Evolutionary conservation across 2,113 vertebrate genomes (phyloP).

Genomic region (Chloebia gouldiae): DNA sequence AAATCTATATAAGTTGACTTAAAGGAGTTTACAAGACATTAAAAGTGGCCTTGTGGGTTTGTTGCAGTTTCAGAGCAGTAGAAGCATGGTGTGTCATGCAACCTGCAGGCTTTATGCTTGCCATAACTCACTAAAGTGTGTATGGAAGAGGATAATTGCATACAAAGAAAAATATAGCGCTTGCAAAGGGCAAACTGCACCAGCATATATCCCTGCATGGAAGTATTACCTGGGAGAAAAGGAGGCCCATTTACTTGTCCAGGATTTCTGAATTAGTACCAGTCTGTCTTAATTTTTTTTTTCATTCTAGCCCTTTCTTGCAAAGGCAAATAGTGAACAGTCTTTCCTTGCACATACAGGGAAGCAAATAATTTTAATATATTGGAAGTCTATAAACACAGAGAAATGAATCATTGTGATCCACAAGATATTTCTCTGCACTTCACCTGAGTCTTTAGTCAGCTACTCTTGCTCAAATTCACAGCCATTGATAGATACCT

Average conservation of each 20-base stretch:
- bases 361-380: constrained; percentile 25
- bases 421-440: neutral
- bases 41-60: neutral
- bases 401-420: neutral
- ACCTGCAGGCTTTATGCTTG: neutral
- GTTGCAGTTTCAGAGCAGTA: neutral
- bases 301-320: neutral
- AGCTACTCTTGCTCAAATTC: constrained; percentile 32
- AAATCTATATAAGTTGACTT: neutral
- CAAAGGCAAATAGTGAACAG: neutral
- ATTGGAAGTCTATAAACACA: neutral
- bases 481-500: neutral
- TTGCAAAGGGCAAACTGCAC: neutral
- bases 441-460: constrained; percentile 16
- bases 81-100: neutral
- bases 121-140: neutral
- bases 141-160: neutral
- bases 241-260: neutral
- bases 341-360: neutral
- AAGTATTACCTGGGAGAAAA: neutral
- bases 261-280: constrained; percentile 1
- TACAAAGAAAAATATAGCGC: neutral
- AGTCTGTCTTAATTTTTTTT: neutral
- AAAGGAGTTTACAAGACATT: neutral
- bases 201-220: neutral